These are phyloP conservation scores for Molossus molossus DNA, from an alignment of 2,797 vertebrate species.

Conservation along the genomic window DNA sequence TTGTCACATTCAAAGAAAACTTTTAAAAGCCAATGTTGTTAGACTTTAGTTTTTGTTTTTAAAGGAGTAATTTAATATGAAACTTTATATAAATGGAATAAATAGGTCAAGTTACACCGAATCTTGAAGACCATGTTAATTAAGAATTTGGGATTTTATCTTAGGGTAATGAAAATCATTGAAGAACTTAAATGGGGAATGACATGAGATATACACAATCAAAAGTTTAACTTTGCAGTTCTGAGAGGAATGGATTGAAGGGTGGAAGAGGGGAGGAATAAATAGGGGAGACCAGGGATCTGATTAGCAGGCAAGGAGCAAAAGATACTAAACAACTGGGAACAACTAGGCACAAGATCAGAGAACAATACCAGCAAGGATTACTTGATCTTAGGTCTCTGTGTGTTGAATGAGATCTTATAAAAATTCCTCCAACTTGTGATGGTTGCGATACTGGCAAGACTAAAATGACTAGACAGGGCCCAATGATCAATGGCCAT, in stretches of 20 bases:
- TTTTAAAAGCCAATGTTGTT: background rate
- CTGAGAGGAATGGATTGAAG: background rate
- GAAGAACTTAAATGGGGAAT: background rate
- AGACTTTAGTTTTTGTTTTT: background rate
- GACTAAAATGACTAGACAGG: background rate
- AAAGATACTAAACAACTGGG: background rate
- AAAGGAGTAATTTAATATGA: background rate
- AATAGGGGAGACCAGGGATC: background rate
- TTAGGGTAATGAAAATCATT: background rate
- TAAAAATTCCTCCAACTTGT: background rate
- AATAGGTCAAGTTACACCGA: background rate
- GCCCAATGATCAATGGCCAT: background rate
- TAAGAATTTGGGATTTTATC: slow-evolving; percentile 1
- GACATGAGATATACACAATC: background rate
- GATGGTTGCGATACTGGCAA: background rate
- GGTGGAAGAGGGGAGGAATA: fast-evolving
- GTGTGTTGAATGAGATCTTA: background rate
- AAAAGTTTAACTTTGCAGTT: slow-evolving; percentile 11
- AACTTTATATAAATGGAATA: background rate
- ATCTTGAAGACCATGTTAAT: background rate
- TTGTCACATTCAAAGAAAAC: background rate
- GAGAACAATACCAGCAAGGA: background rate
- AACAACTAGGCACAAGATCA: background rate
- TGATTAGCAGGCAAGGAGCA: background rate
- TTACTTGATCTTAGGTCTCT: background rate